Percentiles rank a stretch among this genome's conserved stretches.
These are phyloP conservation scores for Hemithea aestivaria DNA, from an alignment of 2,888 invertebrate species.

Conservation along the genomic window DNA sequence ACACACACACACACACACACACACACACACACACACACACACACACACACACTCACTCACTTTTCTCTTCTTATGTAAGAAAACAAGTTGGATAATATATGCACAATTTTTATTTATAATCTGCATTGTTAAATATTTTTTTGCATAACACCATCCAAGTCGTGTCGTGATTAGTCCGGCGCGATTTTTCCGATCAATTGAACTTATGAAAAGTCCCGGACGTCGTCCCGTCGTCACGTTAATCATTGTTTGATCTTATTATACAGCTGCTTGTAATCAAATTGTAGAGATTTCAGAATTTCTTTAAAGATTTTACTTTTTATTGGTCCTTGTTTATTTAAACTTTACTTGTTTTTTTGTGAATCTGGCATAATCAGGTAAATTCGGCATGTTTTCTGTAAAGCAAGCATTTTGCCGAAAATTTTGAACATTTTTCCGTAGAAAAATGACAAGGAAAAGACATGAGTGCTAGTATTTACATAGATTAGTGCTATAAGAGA, in stretches of 20 bases:
- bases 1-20: too few relatives aligned
- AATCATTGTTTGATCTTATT: slow-evolving; percentile 73
- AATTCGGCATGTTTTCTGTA: too few relatives aligned
- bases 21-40: too few relatives aligned
- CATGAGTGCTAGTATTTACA: too few relatives aligned
- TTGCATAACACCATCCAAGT: slow-evolving; percentile 39
- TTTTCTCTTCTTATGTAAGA: too few relatives aligned
- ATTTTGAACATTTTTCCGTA: too few relatives aligned
- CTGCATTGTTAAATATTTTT: slow-evolving; percentile 22
- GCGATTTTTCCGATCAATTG: slow-evolving; percentile 72
- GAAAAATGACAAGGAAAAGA: too few relatives aligned
- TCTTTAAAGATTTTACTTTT: neutral
- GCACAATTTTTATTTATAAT: too few relatives aligned
- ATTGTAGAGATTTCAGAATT: neutral
- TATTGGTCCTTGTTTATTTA: neutral
- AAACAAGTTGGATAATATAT: too few relatives aligned
- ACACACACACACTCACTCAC: too few relatives aligned
- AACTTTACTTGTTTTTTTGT: slow-evolving; percentile 2
- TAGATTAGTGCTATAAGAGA: too few relatives aligned
- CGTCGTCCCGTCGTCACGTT: slow-evolving; percentile 35
- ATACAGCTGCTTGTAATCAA: slow-evolving; percentile 31
- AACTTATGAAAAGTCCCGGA: slow-evolving; percentile 64
- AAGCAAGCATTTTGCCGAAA: too few relatives aligned
- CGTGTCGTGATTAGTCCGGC: slow-evolving; percentile 64
- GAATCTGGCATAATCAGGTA: slow-evolving; percentile 2